A percentile compares a stretch with the other conserved stretches of the same genome.
phyloP scores from a whole-genome alignment of 2,113 vertebrate species.

The Leucoraja erinaceus region DNA sequence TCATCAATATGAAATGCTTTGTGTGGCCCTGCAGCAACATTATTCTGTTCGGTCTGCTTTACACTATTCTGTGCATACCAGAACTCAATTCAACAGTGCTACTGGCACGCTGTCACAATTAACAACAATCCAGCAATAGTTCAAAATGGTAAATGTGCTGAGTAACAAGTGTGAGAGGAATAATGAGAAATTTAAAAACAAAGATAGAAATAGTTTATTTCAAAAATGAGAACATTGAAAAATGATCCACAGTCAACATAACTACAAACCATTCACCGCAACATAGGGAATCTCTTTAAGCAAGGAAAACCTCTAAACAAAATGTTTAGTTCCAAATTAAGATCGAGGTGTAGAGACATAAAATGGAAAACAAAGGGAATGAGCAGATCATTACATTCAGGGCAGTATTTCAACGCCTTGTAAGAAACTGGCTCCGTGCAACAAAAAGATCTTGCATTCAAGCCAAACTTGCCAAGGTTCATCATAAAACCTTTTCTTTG shows the following conservation, averaged over 20 bases:
- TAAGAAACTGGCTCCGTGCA: neutral
- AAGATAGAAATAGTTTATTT: slow-evolving; percentile 31
- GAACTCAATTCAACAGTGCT: neutral
- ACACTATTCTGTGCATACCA: neutral
- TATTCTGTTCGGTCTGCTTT: neutral
- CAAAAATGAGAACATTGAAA: slow-evolving; percentile 30
- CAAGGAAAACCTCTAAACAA: slow-evolving; percentile 16
- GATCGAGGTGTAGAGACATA: neutral
- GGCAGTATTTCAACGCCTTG: neutral
- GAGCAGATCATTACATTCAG: neutral
- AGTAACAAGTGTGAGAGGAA: neutral
- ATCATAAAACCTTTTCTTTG: neutral
- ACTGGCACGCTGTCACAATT: neutral
- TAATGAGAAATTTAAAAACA: slow-evolving; percentile 20
- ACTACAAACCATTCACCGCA: slow-evolving; percentile 8
- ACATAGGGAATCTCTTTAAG: slow-evolving; percentile 1
- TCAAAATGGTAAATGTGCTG: neutral
- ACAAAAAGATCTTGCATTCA: neutral
- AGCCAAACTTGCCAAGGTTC: neutral
- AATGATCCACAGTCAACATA: neutral
- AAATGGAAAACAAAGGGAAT: neutral
- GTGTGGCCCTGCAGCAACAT: neutral
- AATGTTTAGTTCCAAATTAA: slow-evolving; percentile 7
- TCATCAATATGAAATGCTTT: neutral
- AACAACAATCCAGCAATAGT: neutral